Conservation (phyloP, 2,888 invertebrate species). For the Lamproptera curius region DNA sequence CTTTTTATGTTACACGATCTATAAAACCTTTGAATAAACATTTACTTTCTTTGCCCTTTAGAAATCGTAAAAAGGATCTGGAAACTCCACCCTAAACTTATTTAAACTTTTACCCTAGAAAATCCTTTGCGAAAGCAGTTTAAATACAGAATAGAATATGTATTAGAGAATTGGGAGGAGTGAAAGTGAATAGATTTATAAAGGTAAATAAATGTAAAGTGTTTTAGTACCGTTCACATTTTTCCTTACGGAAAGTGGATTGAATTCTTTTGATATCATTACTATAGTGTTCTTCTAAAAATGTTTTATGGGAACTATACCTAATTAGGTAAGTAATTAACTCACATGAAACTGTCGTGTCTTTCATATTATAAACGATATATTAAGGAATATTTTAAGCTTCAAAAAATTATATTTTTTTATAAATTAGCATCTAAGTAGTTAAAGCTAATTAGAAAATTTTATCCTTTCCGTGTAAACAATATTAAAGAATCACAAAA, state of each 20-base stretch:
- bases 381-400: no score
- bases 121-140: constrained; percentile 72
- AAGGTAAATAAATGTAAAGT: constrained; percentile 41
- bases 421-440: no score
- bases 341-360: no score
- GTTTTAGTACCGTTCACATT: constrained; percentile 25
- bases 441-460: no score
- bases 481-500: constrained; percentile 23
- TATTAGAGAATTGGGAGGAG: constrained; percentile 56
- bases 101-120: constrained; percentile 75
- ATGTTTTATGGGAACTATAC: no score
- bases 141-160: constrained; percentile 71
- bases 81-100: constrained; percentile 72
- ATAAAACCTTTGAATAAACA: constrained; percentile 76
- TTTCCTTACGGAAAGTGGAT: no score
- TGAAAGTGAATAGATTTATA: constrained; percentile 44
- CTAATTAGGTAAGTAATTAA: no score
- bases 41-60: constrained; percentile 72
- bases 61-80: constrained; percentile 72
- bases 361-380: no score
- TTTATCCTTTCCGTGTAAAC: no score
- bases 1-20: constrained; percentile 59
- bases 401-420: no score
- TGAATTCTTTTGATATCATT: no score
- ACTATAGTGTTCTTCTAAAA: no score